Evolutionary conservation across 2,888 invertebrate genomes (phyloP).

Genomic region (Silvanus unidentatus): DNA sequence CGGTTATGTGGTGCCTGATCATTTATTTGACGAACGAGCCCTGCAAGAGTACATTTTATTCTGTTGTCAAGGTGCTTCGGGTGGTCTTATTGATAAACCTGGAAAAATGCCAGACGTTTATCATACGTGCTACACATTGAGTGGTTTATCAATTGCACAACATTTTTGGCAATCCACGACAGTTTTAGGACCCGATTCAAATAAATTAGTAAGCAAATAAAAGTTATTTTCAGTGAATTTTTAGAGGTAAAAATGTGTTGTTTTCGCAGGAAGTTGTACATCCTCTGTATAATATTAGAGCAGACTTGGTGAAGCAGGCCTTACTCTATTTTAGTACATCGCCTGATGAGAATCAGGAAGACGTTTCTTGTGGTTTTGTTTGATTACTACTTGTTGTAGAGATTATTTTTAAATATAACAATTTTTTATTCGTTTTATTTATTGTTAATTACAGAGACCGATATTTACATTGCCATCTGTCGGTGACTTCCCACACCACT

Average conservation of each 20-base stretch:
- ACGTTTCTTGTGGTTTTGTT: too few relatives aligned
- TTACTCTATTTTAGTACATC: constrained; percentile 45
- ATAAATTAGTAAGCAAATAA: constrained; percentile 57
- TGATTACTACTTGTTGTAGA: too few relatives aligned
- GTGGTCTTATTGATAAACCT: constrained; percentile 95
- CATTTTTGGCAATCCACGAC: constrained; percentile 52
- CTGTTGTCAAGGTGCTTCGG: constrained; percentile 82
- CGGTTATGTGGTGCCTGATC: constrained; percentile 39
- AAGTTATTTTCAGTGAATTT: background rate
- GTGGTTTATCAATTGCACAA: constrained; percentile 92
- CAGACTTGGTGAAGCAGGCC: constrained; percentile 55
- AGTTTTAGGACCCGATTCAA: constrained; percentile 60
- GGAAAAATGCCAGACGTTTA: constrained; percentile 88
- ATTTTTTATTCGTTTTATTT: too few relatives aligned
- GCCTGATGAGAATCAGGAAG: too few relatives aligned
- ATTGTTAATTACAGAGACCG: too few relatives aligned
- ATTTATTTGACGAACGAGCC: constrained; percentile 79
- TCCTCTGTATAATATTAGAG: constrained; percentile 77
- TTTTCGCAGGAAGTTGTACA: constrained; percentile 59
- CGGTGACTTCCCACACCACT: too few relatives aligned
- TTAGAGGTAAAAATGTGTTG: constrained; percentile 6
- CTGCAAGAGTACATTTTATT: constrained; percentile 92
- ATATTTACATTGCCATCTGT: too few relatives aligned
- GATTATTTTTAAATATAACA: too few relatives aligned
- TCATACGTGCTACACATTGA: constrained; percentile 94